A percentile compares a stretch with the other conserved stretches of the same genome.
Conservation (phyloP, 1,140 invertebrate genomes). For the Bilobella aurantiaca region DNA sequence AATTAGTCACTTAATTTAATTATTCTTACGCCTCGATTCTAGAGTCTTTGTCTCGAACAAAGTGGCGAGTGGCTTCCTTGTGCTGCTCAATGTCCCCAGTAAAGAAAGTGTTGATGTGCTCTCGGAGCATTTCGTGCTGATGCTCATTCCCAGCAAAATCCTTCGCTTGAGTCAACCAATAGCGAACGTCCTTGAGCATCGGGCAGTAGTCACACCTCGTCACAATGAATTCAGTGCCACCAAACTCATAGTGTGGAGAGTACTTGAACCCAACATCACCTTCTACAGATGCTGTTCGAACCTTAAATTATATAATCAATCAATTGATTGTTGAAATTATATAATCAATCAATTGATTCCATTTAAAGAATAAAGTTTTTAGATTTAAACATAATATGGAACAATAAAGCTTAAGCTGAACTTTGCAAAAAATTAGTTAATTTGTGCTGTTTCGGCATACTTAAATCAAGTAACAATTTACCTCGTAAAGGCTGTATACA, state of each 20-base stretch:
- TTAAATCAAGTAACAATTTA: background rate
- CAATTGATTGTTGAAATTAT: too few species aligned
- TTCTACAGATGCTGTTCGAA: constrained; percentile 61
- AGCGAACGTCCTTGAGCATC: constrained; percentile 55
- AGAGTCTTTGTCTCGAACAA: constrained; percentile 90
- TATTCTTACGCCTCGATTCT: constrained; percentile 74
- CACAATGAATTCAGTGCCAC: constrained; percentile 59
- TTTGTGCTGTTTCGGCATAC: background rate
- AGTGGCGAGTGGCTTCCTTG: constrained; percentile 76
- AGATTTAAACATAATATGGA: too few species aligned
- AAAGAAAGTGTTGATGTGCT: constrained; percentile 73
- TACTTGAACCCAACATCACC: constrained; percentile 44
- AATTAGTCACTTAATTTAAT: too few species aligned
- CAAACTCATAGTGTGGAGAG: constrained; percentile 50
- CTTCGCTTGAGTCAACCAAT: constrained; percentile 60
- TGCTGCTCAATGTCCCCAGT: constrained; percentile 77
- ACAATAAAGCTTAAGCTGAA: too few species aligned
- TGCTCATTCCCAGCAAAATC: constrained; percentile 66
- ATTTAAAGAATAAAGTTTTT: too few species aligned
- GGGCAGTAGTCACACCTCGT: constrained; percentile 76
- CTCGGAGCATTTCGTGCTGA: constrained; percentile 71
- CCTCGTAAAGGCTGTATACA: background rate
- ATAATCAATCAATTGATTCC: too few species aligned
- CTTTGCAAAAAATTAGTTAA: too few species aligned
- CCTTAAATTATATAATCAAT: constrained; percentile 51